These are phyloP conservation scores for Piliocolobus tephrosceles DNA, from an alignment of 2,113 vertebrate genomes.

Conservation along the genomic window DNA sequence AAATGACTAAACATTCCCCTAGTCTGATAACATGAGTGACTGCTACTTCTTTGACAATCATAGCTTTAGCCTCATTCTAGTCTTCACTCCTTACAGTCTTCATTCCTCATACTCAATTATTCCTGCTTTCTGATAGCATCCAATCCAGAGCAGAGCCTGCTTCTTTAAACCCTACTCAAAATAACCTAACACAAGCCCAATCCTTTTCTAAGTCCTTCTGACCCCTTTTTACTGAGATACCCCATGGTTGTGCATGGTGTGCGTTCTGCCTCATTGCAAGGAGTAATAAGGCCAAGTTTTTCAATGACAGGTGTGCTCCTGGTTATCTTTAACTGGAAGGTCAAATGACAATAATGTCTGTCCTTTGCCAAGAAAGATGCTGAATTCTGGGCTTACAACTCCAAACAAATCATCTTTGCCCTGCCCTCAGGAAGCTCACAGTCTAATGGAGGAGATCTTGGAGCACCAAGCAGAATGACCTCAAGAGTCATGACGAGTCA, in stretches of 20 bases:
- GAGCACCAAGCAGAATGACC: too few species aligned
- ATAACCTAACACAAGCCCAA: background rate
- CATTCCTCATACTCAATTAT: background rate
- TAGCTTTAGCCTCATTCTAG: background rate
- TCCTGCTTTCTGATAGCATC: background rate
- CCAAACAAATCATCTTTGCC: background rate
- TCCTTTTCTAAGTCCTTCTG: background rate
- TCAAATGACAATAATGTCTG: background rate
- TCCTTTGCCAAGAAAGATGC: background rate
- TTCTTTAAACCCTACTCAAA: background rate
- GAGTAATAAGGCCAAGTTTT: background rate
- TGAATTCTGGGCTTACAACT: background rate
- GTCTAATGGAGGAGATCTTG: background rate
- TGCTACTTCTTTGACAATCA: background rate
- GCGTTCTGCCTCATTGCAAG: fast-evolving
- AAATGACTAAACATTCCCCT: background rate
- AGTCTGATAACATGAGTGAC: background rate
- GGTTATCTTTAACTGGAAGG: background rate
- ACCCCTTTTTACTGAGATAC: background rate
- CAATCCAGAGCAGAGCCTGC: background rate
- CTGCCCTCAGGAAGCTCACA: background rate
- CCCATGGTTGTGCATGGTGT: background rate
- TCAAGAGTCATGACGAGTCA: background rate
- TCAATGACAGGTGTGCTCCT: background rate
- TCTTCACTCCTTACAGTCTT: too few species aligned